Conservation (phyloP, 2,113 vertebrate genomes). For the Cololabis saira region DNA sequence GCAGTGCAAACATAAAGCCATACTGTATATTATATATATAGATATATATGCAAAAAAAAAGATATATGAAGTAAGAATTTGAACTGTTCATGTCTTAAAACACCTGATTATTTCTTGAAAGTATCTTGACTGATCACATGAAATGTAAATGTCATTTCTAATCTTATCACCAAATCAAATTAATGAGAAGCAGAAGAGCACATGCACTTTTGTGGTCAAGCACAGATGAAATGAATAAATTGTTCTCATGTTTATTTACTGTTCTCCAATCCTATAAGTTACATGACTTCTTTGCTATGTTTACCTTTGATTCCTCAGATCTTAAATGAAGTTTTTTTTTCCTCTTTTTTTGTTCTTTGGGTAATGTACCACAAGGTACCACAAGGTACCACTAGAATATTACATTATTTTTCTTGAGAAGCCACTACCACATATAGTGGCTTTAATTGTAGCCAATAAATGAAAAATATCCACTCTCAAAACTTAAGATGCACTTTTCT, state of each 20-base stretch:
- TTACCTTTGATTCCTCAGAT: conserved; percentile 12
- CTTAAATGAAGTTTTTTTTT: conserved; percentile 6
- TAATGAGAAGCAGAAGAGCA: not conserved
- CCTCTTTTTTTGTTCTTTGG: conserved; percentile 27
- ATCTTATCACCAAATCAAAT: not conserved
- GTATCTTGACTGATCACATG: conserved; percentile 13
- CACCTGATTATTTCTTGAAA: conserved; percentile 12
- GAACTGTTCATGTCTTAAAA: not conserved
- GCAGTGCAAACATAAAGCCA: conserved; percentile 42
- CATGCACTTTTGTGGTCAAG: not conserved
- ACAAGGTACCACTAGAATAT: too few relatives aligned
- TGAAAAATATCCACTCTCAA: conserved; percentile 33
- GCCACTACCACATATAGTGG: not conserved
- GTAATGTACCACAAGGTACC: not conserved
- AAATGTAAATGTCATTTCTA: conserved; percentile 20
- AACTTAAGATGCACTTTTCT: conserved; percentile 55
- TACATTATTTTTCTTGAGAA: too few relatives aligned
- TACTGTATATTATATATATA: too few relatives aligned
- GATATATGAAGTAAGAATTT: not conserved
- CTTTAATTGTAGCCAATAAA: conserved; percentile 13
- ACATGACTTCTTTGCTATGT: not conserved
- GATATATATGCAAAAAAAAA: too few relatives aligned
- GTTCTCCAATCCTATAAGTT: not conserved
- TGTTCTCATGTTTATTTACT: not conserved
- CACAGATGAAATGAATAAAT: not conserved